Base-by-base conservation (phyloP, 2,113 vertebrate genomes). In the Oncorhynchus tshawytscha region DNA sequence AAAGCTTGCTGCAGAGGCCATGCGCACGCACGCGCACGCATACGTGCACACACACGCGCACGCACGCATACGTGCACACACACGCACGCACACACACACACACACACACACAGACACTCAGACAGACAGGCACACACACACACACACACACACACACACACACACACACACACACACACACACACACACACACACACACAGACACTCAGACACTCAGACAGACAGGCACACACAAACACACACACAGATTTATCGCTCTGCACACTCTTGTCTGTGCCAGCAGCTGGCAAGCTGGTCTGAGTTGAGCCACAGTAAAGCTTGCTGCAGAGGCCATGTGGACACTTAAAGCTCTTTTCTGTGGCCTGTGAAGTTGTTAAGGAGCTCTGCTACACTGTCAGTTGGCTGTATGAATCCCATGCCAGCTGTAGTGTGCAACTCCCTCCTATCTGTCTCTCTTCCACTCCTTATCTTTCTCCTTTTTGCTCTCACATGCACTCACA, bases 301-400 rank as follows among this genome's bases (percentile, higher is more conserved):
- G 85, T 45, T 83, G 88, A 90, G 85, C 89, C 85, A 81, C 87
- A 90, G 90, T 91, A 92, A 93, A 91, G 92, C 92, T 89, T 87
- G 85, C 89, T 90, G 89, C 90, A 88, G 81, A 84, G 89, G 90
- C 93, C 91, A 93, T 93, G 92, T 93, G 93, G 91, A 89, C 91
- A 91, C 91, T 93, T 94, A 94, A 94, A 93, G 91, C 92, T 92
- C 89, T 27, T 29, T 68, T 34, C 67, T 68, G 91, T 91, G 91
- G 91, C 90, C 91, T 92, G 92, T 93, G 92, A 93, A 93, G 92
- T 93, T 94, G 93, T 94, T 91, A 93, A 94, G 92, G 92, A 94
- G 92, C 92, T 93, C 89, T 92, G 89, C 91, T 89, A 92, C 90
- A 92, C 90, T 91, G 90, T 88, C 92, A 89, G 91, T 91, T 93